Percentiles rank a stretch among this genome's conserved stretches.
Conservation (phyloP, 2,113 vertebrate genomes). For the Callaeas wilsoni region DNA sequence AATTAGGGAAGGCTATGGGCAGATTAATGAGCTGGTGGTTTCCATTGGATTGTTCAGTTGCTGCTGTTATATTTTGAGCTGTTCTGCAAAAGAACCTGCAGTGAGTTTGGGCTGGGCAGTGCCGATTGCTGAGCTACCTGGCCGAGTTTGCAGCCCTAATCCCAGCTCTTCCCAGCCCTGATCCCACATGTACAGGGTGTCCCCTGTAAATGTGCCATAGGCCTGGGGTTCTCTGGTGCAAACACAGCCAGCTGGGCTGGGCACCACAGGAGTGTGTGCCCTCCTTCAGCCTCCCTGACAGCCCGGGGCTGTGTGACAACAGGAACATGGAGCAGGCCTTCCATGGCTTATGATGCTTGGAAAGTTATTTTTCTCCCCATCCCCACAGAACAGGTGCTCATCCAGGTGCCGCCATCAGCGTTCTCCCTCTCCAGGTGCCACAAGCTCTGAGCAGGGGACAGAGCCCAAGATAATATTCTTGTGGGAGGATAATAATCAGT, state of each 20-base stretch:
- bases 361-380: neutral
- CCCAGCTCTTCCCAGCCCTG: neutral
- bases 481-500: neutral
- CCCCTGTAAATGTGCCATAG: neutral
- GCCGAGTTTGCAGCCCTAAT: neutral
- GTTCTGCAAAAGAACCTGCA: neutral
- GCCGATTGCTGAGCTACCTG: neutral
- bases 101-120: neutral
- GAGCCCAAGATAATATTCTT: neutral
- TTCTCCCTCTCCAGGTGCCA: neutral
- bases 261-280: neutral
- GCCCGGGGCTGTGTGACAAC: neutral
- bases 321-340: neutral
- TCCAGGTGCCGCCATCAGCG: neutral
- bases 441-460: neutral
- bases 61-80: neutral
- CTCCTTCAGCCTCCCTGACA: neutral
- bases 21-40: neutral
- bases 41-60: neutral
- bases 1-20: neutral
- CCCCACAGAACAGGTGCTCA: neutral
- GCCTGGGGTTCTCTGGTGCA: accelerated
- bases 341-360: neutral
- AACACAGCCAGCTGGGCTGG: neutral
- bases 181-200: too few relatives aligned